Percentiles rank a stretch among this genome's conserved stretches.
These are phyloP conservation scores for Drosophila meridiana DNA, from an alignment of 2,888 invertebrate genomes.

Conservation along the genomic window DNA sequence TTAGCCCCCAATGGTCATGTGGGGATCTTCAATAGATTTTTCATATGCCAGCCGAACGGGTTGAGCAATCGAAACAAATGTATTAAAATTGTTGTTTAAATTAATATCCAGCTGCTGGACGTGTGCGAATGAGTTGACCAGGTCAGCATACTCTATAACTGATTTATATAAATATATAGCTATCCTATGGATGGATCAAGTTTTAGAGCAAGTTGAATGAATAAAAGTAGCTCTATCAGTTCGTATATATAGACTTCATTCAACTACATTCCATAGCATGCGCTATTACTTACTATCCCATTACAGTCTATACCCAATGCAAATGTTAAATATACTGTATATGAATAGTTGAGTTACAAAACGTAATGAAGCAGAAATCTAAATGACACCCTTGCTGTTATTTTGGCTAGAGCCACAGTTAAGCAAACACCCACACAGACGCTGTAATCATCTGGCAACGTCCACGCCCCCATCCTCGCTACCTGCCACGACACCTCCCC, in stretches of 20 bases:
- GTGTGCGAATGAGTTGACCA: background rate
- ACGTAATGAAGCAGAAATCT: slow-evolving; percentile 67
- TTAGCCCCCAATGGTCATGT: slow-evolving; percentile 3
- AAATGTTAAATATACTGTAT: slow-evolving; percentile 4
- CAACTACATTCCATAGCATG: background rate
- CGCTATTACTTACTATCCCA: background rate
- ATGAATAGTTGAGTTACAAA: slow-evolving; percentile 13
- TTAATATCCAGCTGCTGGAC: background rate
- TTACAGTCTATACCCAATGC: background rate
- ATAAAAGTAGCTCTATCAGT: background rate
- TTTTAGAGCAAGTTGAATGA: background rate
- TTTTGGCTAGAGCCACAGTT: slow-evolving; percentile 37
- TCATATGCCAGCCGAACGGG: slow-evolving; percentile 3
- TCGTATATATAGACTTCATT: background rate
- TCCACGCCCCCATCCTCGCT: background rate
- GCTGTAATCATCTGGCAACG: slow-evolving; percentile 40
- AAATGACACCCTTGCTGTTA: slow-evolving; percentile 49
- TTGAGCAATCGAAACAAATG: slow-evolving; percentile 2
- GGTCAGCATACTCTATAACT: background rate
- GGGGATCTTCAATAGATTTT: slow-evolving; percentile 13
- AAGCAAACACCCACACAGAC: slow-evolving; percentile 31
- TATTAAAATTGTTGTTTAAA: background rate
- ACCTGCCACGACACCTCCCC: slow-evolving; percentile 41
- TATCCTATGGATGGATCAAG: background rate
- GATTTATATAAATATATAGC: background rate